Evolutionary conservation across 2,888 invertebrate genomes (phyloP), one percentile per base, ranked within the genome.

Genomic region (Mimumesa dahlbomi): DNA sequence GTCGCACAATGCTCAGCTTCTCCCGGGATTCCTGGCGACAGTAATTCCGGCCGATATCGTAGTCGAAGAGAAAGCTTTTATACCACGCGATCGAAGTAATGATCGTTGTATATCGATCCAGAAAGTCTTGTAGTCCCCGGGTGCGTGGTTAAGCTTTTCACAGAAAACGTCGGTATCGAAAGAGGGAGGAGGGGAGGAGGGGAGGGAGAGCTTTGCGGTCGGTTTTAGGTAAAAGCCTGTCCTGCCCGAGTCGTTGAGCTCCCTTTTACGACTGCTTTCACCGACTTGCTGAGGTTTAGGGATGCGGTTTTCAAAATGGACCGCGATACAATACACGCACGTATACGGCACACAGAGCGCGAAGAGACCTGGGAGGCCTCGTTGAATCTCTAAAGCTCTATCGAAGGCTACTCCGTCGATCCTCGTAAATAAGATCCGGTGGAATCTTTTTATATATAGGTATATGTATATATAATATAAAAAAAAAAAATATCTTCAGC

Each of bases 221-320:
- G 58, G 62, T 58, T 61, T 64, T 62, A 56, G 50, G 56, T 56
- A 54, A 73, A 77, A 72, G 73, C 64, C 62, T 72, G 64, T 57
- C 68, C 62, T 29, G 48, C 46, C 58, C 73, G 57, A 42, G 61
- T 53, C 64, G 67, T 67, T 75, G 62, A 78, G 73, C 69, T 46
- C 58, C 66, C 61, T 73, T 76, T 73, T 65, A 79, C 75, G 79
- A 70, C 54, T 73, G 70, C 67, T 75, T 73, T 67, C 64, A 71
- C 46, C 67, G 54, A 49, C 71, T 65, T 48, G 54, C 46, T 21
- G 34, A 48, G 67, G 40, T 62, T 74, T 53, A 42, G 43, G 68
- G 50, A 68, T 56, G 58, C 64, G 40, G 63, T 56, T 73, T 70
- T 40, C 69, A 73, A 72, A 72, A 72, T 77, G 68, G 63, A 63